Percentiles rank a stretch among this genome's conserved stretches.
Conservation (phyloP, 1,140 invertebrate species). For the Pogonomyrmex californicus region DNA sequence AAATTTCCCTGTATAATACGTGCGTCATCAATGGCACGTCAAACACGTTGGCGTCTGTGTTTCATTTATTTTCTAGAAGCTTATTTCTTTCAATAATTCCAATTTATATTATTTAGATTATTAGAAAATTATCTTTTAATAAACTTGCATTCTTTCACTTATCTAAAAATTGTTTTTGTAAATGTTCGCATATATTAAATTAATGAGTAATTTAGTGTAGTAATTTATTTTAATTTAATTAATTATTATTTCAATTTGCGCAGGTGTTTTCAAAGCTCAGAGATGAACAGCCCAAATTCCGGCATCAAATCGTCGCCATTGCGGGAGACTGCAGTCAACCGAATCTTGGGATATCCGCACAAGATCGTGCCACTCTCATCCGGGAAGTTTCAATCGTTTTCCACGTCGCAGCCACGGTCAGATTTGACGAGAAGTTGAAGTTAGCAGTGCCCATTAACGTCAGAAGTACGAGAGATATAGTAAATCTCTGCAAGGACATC, state of each 20-base stretch:
- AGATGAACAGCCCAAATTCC: conserved; percentile 88
- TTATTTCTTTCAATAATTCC: background rate
- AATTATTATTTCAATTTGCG: conserved; percentile 27
- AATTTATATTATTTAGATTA: background rate
- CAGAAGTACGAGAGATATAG: conserved; percentile 89
- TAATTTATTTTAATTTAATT: background rate
- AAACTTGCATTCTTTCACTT: background rate
- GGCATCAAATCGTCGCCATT: conserved; percentile 89
- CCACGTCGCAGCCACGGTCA: conserved; percentile 91
- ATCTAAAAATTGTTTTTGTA: background rate
- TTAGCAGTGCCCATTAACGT: conserved; percentile 91
- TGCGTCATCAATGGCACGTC: background rate
- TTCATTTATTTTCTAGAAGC: background rate
- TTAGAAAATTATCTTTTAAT: background rate
- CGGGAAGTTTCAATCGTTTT: conserved; percentile 91
- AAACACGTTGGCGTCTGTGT: background rate
- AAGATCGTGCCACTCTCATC: conserved; percentile 83
- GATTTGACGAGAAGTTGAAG: conserved; percentile 91
- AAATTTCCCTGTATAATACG: background rate
- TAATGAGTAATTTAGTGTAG: background rate
- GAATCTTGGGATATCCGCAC: conserved; percentile 86
- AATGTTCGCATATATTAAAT: background rate
- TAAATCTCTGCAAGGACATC: conserved; percentile 90
- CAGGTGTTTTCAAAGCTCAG: conserved; percentile 89
- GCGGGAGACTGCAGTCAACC: conserved; percentile 87